Evolutionary conservation across 2,888 invertebrate genomes (phyloP).

Genomic region (Criorhina ranunculi): DNA sequence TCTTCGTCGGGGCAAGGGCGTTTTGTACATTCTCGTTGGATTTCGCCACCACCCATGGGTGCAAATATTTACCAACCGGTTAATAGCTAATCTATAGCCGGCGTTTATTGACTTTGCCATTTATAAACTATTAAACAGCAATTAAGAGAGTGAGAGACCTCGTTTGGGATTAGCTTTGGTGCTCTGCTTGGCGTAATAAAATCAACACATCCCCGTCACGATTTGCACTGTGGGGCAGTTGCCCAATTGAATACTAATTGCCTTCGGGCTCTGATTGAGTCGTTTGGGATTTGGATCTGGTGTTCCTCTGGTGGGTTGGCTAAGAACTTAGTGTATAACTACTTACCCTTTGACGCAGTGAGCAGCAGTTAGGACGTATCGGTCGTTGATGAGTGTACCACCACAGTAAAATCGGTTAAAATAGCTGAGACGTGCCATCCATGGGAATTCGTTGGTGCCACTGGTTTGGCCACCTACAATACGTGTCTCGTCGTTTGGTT

Average conservation of each 20-base stretch:
- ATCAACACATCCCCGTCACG: slow-evolving; percentile 22
- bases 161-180: background rate
- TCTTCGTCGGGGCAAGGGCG: background rate
- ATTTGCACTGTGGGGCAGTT: slow-evolving; percentile 40
- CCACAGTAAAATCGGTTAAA: slow-evolving; percentile 96
- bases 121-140: slow-evolving; percentile 34
- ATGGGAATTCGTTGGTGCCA: slow-evolving; percentile 92
- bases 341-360: slow-evolving; percentile 95
- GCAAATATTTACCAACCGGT: slow-evolving; percentile 38
- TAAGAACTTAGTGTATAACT: slow-evolving; percentile 15
- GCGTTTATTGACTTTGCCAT: slow-evolving; percentile 51
- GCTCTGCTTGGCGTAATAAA: slow-evolving; percentile 4
- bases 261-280: slow-evolving; percentile 3
- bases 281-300: background rate
- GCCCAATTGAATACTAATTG: slow-evolving; percentile 55
- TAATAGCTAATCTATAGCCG: slow-evolving; percentile 24
- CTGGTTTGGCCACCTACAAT: slow-evolving; percentile 93
- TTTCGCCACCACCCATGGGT: background rate
- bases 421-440: slow-evolving; percentile 94
- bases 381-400: slow-evolving; percentile 93
- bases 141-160: slow-evolving; percentile 20
- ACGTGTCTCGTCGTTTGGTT: slow-evolving; percentile 91
- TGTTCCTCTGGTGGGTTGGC: background rate
- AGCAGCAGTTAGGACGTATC: slow-evolving; percentile 94
- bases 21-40: background rate